Conservation (phyloP, 2,888 invertebrate genomes). For the Xylophagus ater region DNA sequence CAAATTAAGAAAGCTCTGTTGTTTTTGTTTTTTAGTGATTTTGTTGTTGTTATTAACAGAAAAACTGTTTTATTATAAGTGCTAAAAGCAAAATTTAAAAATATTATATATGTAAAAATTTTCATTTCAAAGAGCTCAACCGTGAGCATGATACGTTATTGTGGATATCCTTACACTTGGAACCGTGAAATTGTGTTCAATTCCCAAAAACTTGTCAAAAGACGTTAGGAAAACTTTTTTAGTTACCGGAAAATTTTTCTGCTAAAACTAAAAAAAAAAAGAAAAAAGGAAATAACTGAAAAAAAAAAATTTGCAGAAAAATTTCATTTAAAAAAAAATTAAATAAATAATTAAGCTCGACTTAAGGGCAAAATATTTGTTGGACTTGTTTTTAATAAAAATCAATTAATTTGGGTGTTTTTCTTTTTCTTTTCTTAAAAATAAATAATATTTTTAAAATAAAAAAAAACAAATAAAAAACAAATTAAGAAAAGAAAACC, state of each 20-base stretch:
- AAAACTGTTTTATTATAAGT: too few species aligned
- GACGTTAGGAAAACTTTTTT: slow-evolving; percentile 56
- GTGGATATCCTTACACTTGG: slow-evolving; percentile 84
- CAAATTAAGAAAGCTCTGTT: too few species aligned
- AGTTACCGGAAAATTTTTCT: slow-evolving; percentile 8
- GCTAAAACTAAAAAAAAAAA: slow-evolving; percentile 6
- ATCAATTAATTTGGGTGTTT: too few species aligned
- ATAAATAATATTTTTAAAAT: slow-evolving; percentile 2
- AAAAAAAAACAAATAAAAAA: slow-evolving; percentile 8
- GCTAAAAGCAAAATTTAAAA: too few species aligned
- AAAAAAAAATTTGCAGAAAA: slow-evolving; percentile 6
- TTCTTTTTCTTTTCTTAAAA: too few species aligned
- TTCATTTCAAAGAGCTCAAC: slow-evolving; percentile 26
- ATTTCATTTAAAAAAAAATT: background rate
- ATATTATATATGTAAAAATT: slow-evolving; percentile 19
- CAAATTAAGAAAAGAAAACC: slow-evolving; percentile 6
- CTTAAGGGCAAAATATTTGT: too few species aligned
- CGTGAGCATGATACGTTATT: slow-evolving; percentile 44
- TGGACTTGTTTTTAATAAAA: too few species aligned
- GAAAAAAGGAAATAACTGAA: slow-evolving; percentile 8
- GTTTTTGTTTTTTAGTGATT: too few species aligned
- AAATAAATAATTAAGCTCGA: background rate
- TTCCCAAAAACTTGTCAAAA: slow-evolving; percentile 84
- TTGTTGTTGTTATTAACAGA: too few species aligned
- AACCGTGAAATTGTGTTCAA: slow-evolving; percentile 86